Conservation (phyloP, 2,113 vertebrate species). For the Aegotheles bennettii region DNA sequence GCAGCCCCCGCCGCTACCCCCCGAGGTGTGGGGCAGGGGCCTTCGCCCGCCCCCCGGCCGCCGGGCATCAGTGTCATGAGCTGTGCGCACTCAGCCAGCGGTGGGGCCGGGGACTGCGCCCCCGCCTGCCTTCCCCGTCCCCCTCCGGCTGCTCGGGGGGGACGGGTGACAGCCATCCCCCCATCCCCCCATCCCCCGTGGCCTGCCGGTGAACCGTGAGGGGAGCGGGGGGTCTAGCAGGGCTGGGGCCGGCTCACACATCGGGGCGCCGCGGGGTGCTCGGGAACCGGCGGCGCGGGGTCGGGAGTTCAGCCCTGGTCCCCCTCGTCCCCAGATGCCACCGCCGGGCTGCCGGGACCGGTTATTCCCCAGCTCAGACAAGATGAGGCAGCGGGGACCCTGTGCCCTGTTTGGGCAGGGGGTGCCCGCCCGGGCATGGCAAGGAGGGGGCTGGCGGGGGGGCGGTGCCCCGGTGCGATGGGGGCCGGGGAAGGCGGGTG, state of each 20-base stretch:
- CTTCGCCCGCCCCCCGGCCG: fast-evolving
- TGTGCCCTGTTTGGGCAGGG: fast-evolving
- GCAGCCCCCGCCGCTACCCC: fast-evolving
- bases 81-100: neutral
- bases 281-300: neutral
- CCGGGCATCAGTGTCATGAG: neutral
- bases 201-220: conserved; percentile 47
- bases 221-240: neutral
- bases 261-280: neutral
- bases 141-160: neutral
- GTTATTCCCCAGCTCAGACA: fast-evolving
- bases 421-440: fast-evolving
- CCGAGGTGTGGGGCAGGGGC: neutral
- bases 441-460: neutral
- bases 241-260: neutral
- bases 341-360: fast-evolving
- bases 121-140: neutral
- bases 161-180: neutral
- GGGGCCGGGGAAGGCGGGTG: neutral
- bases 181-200: neutral
- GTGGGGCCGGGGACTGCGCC: neutral
- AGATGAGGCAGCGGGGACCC: neutral
- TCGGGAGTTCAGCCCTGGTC: conserved; percentile 2
- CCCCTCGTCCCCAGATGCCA: neutral
- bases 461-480: fast-evolving